Evolutionary conservation across 1,140 invertebrate species (phyloP), one percentile per base, ranked within the genome.

Genomic region (Cotesia glomerata): DNA sequence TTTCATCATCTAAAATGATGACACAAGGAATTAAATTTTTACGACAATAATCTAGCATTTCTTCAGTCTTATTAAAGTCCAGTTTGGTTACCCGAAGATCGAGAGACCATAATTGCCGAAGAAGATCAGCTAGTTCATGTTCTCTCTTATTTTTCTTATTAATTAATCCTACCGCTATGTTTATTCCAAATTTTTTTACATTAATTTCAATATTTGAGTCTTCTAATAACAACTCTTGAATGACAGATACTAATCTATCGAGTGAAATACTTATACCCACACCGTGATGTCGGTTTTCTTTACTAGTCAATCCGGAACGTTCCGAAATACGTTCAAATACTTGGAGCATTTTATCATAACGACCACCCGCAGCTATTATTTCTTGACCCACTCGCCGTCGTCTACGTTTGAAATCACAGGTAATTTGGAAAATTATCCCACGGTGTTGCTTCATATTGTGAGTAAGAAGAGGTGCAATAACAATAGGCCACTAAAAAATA

Each of bases 211-310:
- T 32, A 32, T 49, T 54, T 16, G n/a, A 13, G 3, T 67, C 65
- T n/a, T 67, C 56, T 16, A 26, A 77, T 14, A 32, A 62, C 70
- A 61, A 26, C 45, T 88, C 88, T 71, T 83, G 85, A 34, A 91
- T 81, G 13, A 88, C 88, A 58, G 88, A 87, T 0, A 93, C 88
- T 36, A 95, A 82, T 80, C 91, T 93, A 67, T 92, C 91, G 66
- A 95, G 81, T 0, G 91, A 93, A 56, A 95, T 89, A 49, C 93
- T 94, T 11, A 95, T 89, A 11, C 94, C 95, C 4, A 92, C 93
- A 0, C 91, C 93, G 66, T 87, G 88, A 74, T 91, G 91, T 64
- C 82, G 84, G 54, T 87, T 59, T 78, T 89, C 81, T 76, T 86
- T 81, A 73, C 77, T 75, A 54, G 81, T 18, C 78, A 85, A 76